A percentile compares a stretch with the other conserved stretches of the same genome.
Evolutionary conservation across 2,797 vertebrate species (phyloP).

Genomic region (Pseudotriccus pelzelni): DNA sequence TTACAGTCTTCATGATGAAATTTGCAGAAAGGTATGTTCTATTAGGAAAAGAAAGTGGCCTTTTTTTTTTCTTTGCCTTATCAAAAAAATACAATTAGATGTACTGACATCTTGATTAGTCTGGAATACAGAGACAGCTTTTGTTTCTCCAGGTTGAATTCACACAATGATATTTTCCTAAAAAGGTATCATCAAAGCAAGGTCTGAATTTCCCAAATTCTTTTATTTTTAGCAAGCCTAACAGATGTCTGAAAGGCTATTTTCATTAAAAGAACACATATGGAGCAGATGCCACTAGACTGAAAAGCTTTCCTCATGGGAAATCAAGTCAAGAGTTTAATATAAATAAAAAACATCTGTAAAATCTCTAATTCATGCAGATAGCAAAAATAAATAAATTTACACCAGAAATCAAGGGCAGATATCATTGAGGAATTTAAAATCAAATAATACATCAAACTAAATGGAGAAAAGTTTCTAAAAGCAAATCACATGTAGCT

Average conservation of each 20-base stretch:
- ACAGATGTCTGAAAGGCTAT: background rate
- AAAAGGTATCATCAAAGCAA: background rate
- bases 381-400: background rate
- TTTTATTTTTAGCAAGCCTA: background rate
- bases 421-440: background rate
- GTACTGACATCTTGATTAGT: background rate
- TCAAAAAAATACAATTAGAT: background rate
- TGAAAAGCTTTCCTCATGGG: background rate
- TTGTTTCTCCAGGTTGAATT: background rate
- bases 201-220: background rate
- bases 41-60: background rate
- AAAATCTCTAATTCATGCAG: background rate
- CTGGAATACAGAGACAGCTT: background rate
- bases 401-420: background rate
- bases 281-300: background rate
- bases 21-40: background rate
- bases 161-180: background rate
- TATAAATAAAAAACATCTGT: background rate
- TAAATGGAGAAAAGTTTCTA: background rate
- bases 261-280: constrained; percentile 39
- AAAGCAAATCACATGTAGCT: background rate
- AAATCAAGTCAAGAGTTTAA: constrained; percentile 16
- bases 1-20: background rate
- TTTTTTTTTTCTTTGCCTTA: background rate
- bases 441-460: background rate